These are phyloP conservation scores for Champsocephalus gunnari DNA, from an alignment of 2,797 vertebrate genomes.

Conservation along the genomic window DNA sequence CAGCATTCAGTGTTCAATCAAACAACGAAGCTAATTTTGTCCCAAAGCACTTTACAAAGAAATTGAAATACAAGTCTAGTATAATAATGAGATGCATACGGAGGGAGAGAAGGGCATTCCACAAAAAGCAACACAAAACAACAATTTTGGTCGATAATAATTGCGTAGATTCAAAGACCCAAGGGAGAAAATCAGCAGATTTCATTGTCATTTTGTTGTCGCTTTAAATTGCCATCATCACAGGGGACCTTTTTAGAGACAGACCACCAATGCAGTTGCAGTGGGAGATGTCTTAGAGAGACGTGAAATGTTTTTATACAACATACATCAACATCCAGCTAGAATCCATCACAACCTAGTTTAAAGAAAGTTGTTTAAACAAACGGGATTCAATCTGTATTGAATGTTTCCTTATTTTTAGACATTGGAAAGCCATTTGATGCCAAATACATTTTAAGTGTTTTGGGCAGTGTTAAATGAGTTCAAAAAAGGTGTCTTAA, in stretches of 20 bases:
- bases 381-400: background rate
- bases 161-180: background rate
- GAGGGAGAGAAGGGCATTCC: background rate
- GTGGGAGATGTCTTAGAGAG: background rate
- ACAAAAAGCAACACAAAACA: background rate
- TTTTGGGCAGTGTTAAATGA: background rate
- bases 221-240: background rate
- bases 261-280: background rate
- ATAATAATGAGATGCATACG: background rate
- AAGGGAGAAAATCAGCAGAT: background rate
- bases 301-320: background rate
- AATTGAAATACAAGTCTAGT: background rate
- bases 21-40: background rate
- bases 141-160: background rate
- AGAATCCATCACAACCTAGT: no score
- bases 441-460: background rate
- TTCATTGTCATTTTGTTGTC: background rate
- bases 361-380: background rate
- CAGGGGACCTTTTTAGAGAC: background rate
- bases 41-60: background rate
- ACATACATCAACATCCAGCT: no score
- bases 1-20: constrained; percentile 15
- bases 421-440: background rate
- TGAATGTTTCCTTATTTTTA: background rate
- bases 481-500: background rate